Conservation (phyloP, 2,797 vertebrate species). For the Sebastolobus alascanus region DNA sequence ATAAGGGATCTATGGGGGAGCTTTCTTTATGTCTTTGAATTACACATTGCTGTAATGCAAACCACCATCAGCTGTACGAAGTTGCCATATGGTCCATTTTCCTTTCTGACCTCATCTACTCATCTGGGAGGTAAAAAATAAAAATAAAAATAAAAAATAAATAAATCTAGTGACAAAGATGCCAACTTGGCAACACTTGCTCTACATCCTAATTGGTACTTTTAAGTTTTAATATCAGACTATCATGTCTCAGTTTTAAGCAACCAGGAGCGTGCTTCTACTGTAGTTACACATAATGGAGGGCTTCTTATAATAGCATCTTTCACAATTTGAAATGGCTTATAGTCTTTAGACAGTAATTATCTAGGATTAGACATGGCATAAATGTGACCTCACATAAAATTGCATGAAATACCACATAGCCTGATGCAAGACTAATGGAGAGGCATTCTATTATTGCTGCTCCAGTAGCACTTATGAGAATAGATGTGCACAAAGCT, state of each 20-base stretch:
- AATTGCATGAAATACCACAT: slow-evolving; percentile 83
- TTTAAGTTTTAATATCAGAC: slow-evolving; percentile 48
- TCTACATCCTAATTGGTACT: slow-evolving; percentile 31
- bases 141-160: neutral
- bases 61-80: neutral
- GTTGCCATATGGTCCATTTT: slow-evolving; percentile 26
- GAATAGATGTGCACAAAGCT: slow-evolving; percentile 63
- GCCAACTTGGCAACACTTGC: slow-evolving; percentile 31
- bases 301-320: slow-evolving; percentile 65
- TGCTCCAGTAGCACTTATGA: slow-evolving; percentile 61
- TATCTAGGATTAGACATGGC: slow-evolving; percentile 85
- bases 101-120: slow-evolving; percentile 2
- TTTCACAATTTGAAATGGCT: slow-evolving; percentile 80
- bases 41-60: neutral
- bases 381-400: slow-evolving; percentile 80
- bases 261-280: slow-evolving; percentile 20
- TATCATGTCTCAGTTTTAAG: slow-evolving; percentile 35
- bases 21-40: neutral
- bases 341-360: slow-evolving; percentile 82
- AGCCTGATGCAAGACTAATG: slow-evolving; percentile 75
- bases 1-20: neutral
- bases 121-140: neutral
- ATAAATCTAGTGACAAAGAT: slow-evolving; percentile 4
- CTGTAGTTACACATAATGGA: slow-evolving; percentile 54
- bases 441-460: slow-evolving; percentile 75